Percentiles rank a stretch among this genome's conserved stretches.
phyloP scores from a whole-genome alignment of 1,140 invertebrate genomes.

The Aricia agestis region DNA sequence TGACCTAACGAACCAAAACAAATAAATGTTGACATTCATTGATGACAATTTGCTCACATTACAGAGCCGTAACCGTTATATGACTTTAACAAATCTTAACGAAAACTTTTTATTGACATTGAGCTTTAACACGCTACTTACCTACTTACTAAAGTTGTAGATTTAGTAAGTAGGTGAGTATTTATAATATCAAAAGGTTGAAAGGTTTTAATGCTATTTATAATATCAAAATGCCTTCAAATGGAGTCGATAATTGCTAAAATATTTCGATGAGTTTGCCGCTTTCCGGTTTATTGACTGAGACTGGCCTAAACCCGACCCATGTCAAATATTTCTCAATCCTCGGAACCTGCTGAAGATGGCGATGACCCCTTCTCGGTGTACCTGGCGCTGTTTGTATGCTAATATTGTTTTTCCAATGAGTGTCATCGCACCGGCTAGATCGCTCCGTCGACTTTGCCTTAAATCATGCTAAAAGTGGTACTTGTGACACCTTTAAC shows the following conservation, averaged over 20 bases:
- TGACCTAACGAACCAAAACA: neutral
- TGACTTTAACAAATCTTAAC: neutral
- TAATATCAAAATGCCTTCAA: neutral
- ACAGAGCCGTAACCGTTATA: neutral
- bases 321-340: conserved; percentile 1
- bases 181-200: neutral
- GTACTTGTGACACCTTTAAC: conserved; percentile 3
- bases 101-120: neutral
- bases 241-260: neutral
- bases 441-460: conserved; percentile 26
- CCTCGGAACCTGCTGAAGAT: conserved; percentile 27
- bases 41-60: neutral
- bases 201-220: neutral
- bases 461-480: conserved; percentile 4
- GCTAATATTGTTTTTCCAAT: conserved; percentile 64
- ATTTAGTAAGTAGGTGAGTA: too few species aligned
- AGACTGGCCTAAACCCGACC: neutral
- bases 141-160: neutral
- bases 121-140: neutral
- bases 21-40: neutral
- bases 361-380: conserved; percentile 58
- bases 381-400: conserved; percentile 65
- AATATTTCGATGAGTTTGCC: neutral
- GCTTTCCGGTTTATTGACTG: neutral
- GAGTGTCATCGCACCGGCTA: conserved; percentile 56